Percentiles rank a stretch among this genome's conserved stretches.
Evolutionary conservation across 1,140 invertebrate genomes (phyloP).

Genomic region (Drosophila elegans): DNA sequence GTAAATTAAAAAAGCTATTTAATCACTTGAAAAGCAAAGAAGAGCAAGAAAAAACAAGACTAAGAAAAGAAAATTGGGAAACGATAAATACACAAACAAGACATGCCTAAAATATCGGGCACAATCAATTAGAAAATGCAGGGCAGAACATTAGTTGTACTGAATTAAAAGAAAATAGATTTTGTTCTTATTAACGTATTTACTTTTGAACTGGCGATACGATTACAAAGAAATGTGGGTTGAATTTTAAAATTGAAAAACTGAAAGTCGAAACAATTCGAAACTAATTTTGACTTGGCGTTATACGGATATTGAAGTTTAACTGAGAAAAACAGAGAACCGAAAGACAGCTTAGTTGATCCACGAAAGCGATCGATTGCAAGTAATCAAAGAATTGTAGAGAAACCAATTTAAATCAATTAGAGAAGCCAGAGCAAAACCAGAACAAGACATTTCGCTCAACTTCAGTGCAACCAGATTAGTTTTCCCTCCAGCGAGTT

Average conservation of each 20-base stretch:
- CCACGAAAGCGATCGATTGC: slow-evolving; percentile 8
- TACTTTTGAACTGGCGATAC: no score
- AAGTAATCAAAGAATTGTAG: slow-evolving; percentile 12
- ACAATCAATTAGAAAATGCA: background rate
- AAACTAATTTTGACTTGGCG: no score
- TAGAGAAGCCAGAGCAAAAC: slow-evolving; percentile 6
- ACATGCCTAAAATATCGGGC: background rate
- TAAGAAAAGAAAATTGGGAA: background rate
- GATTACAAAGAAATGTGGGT: no score
- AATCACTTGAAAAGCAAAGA: background rate
- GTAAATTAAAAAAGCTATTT: slow-evolving; percentile 28
- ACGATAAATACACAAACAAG: background rate
- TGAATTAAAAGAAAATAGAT: background rate
- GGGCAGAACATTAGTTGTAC: background rate
- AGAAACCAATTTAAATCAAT: slow-evolving; percentile 36
- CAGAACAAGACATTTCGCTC: slow-evolving; percentile 11
- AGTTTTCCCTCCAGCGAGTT: slow-evolving; percentile 24
- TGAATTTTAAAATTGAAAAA: no score
- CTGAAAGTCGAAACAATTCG: no score
- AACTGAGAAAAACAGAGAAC: no score
- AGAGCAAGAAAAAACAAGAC: background rate
- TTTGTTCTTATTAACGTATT: no score
- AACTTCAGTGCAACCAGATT: slow-evolving; percentile 29
- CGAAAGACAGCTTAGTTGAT: background rate
- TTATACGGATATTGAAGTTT: no score